A percentile compares a stretch with the other conserved stretches of the same genome.
phyloP scores from a whole-genome alignment of 2,113 vertebrate genomes.

The Hyperoodon ampullatus region DNA sequence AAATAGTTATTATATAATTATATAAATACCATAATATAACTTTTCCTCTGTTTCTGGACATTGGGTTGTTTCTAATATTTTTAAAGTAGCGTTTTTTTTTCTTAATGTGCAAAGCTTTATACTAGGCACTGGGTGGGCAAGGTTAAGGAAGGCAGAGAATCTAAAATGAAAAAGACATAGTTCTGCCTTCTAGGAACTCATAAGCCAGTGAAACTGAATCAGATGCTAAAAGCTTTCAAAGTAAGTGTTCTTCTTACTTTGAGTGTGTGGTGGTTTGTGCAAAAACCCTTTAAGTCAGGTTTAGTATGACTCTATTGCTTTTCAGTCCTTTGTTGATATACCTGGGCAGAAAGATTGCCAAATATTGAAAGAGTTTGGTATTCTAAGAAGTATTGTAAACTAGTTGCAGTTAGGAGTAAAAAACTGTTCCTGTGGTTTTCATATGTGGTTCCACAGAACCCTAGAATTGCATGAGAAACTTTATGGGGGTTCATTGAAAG shows the following conservation, averaged over 20 bases:
- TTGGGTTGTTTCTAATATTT: conserved; percentile 27
- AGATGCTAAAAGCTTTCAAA: conserved; percentile 50
- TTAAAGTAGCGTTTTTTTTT: neutral
- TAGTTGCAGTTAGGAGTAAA: conserved; percentile 10
- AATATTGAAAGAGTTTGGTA: neutral
- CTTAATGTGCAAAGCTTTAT: neutral
- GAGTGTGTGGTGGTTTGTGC: conserved; percentile 12
- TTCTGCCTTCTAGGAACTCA: conserved; percentile 51
- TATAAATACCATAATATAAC: neutral
- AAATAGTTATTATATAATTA: neutral
- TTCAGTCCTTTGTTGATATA: neutral
- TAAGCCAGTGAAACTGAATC: conserved; percentile 38
- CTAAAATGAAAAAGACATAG: neutral
- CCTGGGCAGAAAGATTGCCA: neutral
- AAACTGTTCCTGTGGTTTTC: conserved; percentile 15
- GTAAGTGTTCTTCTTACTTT: neutral
- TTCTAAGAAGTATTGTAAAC: conserved; percentile 25
- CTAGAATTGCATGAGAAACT: conserved; percentile 28
- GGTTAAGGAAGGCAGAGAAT: conserved; percentile 6
- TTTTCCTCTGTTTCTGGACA: neutral
- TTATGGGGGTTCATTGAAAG: conserved; percentile 3
- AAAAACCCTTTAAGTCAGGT: conserved; percentile 5
- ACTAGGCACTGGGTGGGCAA: neutral
- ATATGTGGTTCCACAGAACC: conserved; percentile 11
- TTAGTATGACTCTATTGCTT: neutral